A percentile compares a stretch with the other conserved stretches of the same genome.
Evolutionary conservation across 2,888 invertebrate species (phyloP).

Genomic region (Macrosiphum euphorbiae): DNA sequence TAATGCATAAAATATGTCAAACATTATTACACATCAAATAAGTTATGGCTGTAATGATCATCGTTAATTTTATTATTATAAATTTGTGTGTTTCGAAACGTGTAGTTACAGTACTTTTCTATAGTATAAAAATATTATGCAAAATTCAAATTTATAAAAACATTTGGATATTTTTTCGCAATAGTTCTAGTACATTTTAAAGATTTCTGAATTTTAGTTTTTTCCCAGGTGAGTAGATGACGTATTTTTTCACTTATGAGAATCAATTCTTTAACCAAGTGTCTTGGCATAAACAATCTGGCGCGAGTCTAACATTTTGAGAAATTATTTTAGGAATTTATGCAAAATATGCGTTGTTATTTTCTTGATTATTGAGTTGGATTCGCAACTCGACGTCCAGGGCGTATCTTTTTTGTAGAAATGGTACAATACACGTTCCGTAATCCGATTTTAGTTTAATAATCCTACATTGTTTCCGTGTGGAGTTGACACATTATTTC

Average conservation of each 20-base stretch:
- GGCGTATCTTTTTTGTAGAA: neutral
- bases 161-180: neutral
- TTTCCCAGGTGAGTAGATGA: neutral
- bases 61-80: neutral
- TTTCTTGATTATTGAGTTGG: neutral
- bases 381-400: neutral
- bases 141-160: neutral
- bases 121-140: no score
- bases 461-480: neutral
- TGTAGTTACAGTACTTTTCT: no score
- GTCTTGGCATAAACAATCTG: neutral
- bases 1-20: neutral
- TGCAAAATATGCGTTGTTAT: neutral
- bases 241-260: neutral
- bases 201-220: neutral
- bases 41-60: neutral
- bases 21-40: neutral
- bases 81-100: no score
- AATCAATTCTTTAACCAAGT: neutral
- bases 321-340: neutral
- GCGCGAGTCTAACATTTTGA: neutral
- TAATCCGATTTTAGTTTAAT: neutral
- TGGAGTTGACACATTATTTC: neutral
- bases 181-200: neutral
- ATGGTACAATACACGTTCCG: neutral